Base-by-base conservation (phyloP, 2,113 vertebrate species). In the Sceloporus undulatus region DNA sequence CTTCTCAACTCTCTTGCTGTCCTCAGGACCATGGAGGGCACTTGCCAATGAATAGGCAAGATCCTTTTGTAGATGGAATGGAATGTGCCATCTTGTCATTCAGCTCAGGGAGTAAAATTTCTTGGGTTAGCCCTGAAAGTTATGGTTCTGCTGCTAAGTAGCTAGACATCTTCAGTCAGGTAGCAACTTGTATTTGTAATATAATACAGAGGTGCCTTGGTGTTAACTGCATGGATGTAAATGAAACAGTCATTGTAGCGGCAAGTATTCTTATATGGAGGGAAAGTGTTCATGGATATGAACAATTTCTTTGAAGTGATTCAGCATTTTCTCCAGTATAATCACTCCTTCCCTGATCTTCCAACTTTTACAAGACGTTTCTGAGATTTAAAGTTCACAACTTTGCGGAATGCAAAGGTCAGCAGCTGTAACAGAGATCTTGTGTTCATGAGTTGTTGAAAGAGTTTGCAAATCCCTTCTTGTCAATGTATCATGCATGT, bases 381-480 rank as follows among this genome's bases (percentile, higher is more conserved):
- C 54, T 62, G 40, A 82, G 86, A 74, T 87, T 48, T 75, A 82
- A 87, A 62, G 70, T 74, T 82, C 56, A 19, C 70, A 87, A 65
- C 79, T 75, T 82, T 75, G 71, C 86, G 52, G 70, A 87, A 87
- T 27, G 21, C 56, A 82, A 82, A 82, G 54, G 70, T 82, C 70
- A 81, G 56, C 56, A 62, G 79, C 38, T 87, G 54, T 66, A 82
- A 48, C 79, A 48, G 68, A 87, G 56, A 73, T 65, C 79, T 21
- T n/a, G 70, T 75, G 79, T n/a, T 75, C 27, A 52, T 34, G 56
- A 75, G 38, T 76, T 42, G 27, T 62, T 81, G n/a, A 48, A 76
- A 76, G 13, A 76, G 48, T 62, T 42, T 62, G 34, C 13, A 48
- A 62, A 73, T 87, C 78, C 70, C 79, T 75, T 40, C 70, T 87